phyloP scores from a whole-genome alignment of 2,888 invertebrate species.

The Drosophila monieri region DNA sequence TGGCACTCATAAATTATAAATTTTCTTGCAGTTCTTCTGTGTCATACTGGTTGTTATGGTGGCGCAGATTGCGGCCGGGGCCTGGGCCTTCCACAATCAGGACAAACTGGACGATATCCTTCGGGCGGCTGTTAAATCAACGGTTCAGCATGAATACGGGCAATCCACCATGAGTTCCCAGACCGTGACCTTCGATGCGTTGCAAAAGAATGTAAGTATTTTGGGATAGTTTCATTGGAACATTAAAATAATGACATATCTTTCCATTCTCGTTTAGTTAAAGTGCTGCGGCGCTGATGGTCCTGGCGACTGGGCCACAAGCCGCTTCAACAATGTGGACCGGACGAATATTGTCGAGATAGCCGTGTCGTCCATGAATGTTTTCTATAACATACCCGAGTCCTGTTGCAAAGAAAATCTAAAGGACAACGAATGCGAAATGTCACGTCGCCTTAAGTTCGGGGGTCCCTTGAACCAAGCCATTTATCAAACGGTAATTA shows the following conservation, averaged over 20 bases:
- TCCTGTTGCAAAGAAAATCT: slow-evolving; percentile 86
- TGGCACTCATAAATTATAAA: slow-evolving; percentile 46
- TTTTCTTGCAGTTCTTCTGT: slow-evolving; percentile 88
- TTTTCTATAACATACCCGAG: slow-evolving; percentile 86
- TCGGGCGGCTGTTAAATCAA: slow-evolving; percentile 86
- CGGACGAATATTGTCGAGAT: slow-evolving; percentile 84
- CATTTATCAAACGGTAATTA: slow-evolving; percentile 84
- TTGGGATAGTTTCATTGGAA: background rate
- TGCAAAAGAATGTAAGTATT: slow-evolving; percentile 86
- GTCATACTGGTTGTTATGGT: slow-evolving; percentile 90
- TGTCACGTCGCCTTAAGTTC: slow-evolving; percentile 84
- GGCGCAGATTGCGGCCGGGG: slow-evolving; percentile 90
- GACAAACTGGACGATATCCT: slow-evolving; percentile 88
- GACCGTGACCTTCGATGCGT: slow-evolving; percentile 87
- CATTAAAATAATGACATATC: background rate
- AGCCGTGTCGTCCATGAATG: slow-evolving; percentile 85
- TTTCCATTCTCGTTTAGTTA: slow-evolving; percentile 84
- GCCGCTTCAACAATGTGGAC: slow-evolving; percentile 85
- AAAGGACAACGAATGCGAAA: slow-evolving; percentile 84
- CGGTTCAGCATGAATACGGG: slow-evolving; percentile 88
- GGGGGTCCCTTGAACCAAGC: slow-evolving; percentile 84
- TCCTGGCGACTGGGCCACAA: slow-evolving; percentile 89
- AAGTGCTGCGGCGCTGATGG: slow-evolving; percentile 91
- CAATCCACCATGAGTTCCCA: slow-evolving; percentile 85
- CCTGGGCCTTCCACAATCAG: slow-evolving; percentile 90